Conservation (phyloP, 2,797 vertebrate species). For the Fratercula arctica region DNA sequence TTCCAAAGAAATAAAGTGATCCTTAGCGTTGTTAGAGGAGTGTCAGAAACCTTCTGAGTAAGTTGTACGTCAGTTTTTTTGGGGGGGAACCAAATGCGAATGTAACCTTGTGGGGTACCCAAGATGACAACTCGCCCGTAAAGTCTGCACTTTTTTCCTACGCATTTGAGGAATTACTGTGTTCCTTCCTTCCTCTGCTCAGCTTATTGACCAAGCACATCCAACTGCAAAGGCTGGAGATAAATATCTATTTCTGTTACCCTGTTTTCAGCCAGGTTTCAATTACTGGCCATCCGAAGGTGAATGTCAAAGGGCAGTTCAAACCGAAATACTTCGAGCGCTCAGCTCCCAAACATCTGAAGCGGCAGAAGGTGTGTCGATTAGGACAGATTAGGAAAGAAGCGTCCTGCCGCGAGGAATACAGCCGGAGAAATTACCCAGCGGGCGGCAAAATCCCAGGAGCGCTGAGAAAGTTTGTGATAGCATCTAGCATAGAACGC, state of each 20-base stretch:
- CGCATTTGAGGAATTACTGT: not conserved
- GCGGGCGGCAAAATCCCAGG: not conserved
- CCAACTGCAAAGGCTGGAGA: not conserved
- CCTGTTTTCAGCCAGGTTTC: slow-evolving; percentile 29
- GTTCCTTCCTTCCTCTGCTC: not conserved
- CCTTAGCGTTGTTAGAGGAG: not conserved
- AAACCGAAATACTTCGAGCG: not conserved
- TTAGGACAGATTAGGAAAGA: not conserved
- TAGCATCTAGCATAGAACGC: fast-evolving
- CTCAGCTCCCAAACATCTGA: slow-evolving; percentile 6
- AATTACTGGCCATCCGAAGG: not conserved
- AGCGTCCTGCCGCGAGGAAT: not conserved
- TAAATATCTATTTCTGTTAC: slow-evolving; percentile 19
- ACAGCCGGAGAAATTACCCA: not conserved
- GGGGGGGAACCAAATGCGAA: not conserved
- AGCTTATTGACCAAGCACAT: not conserved
- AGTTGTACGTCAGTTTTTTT: fast-evolving
- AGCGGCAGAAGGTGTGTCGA: not conserved
- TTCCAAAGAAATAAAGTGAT: not conserved
- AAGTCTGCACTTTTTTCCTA: not conserved
- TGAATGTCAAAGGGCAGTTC: slow-evolving; percentile 44
- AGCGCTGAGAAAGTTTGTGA: not conserved
- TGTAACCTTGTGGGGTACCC: not conserved
- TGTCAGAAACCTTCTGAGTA: not conserved
- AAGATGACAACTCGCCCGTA: fast-evolving